phyloP scores from a whole-genome alignment of 2,113 vertebrate genomes.

The Vidua macroura region DNA sequence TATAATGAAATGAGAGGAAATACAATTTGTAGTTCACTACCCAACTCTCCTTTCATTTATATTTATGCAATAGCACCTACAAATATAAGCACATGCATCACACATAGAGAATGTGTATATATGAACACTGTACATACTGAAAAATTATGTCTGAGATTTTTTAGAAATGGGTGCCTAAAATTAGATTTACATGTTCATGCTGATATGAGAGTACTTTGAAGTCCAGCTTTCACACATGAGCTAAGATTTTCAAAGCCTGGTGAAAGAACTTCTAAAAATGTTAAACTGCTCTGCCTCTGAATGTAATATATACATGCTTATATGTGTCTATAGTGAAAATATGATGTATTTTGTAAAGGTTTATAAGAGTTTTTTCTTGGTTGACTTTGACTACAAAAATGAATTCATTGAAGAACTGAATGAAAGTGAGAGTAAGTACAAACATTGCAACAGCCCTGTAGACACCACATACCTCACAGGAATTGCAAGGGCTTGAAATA shows the following conservation, averaged over 20 bases:
- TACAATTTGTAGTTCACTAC: neutral
- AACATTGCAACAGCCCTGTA: neutral
- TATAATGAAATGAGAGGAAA: neutral
- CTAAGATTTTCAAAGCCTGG: neutral
- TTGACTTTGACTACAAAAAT: neutral
- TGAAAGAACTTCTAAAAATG: conserved; percentile 29
- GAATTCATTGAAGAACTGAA: neutral
- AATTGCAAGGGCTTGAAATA: conserved; percentile 17
- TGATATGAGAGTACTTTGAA: neutral
- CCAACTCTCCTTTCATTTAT: neutral
- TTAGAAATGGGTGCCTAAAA: neutral
- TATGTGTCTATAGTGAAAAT: neutral
- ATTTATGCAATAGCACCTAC: neutral
- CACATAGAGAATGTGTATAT: neutral
- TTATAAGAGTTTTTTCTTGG: neutral
- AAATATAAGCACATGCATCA: neutral
- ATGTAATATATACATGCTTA: neutral
- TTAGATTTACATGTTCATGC: neutral
- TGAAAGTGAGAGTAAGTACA: neutral
- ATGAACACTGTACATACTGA: neutral
- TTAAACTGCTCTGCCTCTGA: neutral
- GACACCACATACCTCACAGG: neutral
- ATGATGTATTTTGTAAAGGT: neutral
- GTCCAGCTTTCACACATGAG: conserved; percentile 11
- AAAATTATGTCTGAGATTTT: neutral